Evolutionary conservation across 2,797 vertebrate genomes (phyloP).

Genomic region (Crax fasciolata): DNA sequence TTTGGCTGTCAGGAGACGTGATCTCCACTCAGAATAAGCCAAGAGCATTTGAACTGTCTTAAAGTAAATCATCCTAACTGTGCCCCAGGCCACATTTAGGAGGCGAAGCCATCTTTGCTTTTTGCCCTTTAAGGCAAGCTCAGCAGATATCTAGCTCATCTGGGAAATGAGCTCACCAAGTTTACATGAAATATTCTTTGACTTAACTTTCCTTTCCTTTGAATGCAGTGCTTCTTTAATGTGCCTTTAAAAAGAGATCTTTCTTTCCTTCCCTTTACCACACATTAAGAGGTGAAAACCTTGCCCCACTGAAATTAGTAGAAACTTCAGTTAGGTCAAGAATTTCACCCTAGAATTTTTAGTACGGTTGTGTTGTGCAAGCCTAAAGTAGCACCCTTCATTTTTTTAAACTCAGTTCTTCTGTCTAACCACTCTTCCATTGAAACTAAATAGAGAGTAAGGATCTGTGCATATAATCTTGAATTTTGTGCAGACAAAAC

Average conservation of each 20-base stretch:
- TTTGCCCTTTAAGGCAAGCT: slow-evolving; percentile 52
- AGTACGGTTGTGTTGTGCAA: background rate
- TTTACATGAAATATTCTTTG: slow-evolving; percentile 45
- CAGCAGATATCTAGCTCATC: slow-evolving; percentile 46
- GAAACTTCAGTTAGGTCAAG: slow-evolving; percentile 27
- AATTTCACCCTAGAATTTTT: slow-evolving; percentile 19
- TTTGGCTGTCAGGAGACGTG: background rate
- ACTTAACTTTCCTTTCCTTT: slow-evolving; percentile 36
- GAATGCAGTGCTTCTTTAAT: slow-evolving; percentile 14
- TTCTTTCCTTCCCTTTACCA: background rate
- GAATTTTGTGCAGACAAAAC: background rate
- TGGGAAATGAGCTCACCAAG: slow-evolving; percentile 60
- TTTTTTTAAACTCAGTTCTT: slow-evolving; percentile 22
- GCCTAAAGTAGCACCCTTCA: background rate
- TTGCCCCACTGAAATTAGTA: background rate
- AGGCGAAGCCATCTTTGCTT: slow-evolving; percentile 37
- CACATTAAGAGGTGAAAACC: background rate
- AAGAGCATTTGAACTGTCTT: slow-evolving; percentile 44
- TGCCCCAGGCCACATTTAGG: slow-evolving; percentile 56
- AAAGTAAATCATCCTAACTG: slow-evolving; percentile 58
- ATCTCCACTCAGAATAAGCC: slow-evolving; percentile 42
- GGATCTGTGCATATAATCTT: background rate
- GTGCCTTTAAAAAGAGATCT: background rate
- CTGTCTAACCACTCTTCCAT: background rate
- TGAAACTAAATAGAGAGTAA: background rate